These are phyloP conservation scores for Stenchaetothrips biformis DNA, from an alignment of 2,888 invertebrate species.

Conservation along the genomic window DNA sequence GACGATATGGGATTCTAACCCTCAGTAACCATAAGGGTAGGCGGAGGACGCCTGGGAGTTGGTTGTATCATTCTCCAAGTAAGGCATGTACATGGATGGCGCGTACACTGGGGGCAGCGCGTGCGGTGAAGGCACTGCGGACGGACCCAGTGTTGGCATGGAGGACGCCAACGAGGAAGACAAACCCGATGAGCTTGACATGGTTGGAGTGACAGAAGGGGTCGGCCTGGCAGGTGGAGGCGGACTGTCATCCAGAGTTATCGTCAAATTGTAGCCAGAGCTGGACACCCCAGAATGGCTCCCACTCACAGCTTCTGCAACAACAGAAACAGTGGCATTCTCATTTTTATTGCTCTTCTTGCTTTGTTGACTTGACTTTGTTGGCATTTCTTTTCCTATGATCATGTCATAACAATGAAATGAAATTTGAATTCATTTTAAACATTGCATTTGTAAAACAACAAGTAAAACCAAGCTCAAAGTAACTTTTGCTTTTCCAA, in stretches of 20 bases:
- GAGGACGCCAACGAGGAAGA: neutral
- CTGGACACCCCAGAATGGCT: neutral
- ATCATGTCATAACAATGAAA: neutral
- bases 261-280: slow-evolving; percentile 3
- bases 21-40: slow-evolving; percentile 11
- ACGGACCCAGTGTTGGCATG: neutral
- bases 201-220: neutral
- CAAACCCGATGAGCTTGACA: neutral
- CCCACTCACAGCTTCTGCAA: slow-evolving; percentile 11
- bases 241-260: neutral
- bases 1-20: neutral
- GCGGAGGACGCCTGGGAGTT: neutral
- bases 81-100: neutral
- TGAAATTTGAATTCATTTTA: neutral
- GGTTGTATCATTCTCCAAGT: neutral
- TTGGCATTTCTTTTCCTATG: neutral
- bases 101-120: neutral
- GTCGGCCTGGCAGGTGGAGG: neutral
- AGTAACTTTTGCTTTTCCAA: neutral
- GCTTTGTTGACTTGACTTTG: neutral
- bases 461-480: neutral
- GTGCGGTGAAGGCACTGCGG: neutral
- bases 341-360: neutral
- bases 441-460: neutral
- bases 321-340: neutral